Evolutionary conservation across 2,113 vertebrate species (phyloP).

Genomic region (Lycaon pictus): DNA sequence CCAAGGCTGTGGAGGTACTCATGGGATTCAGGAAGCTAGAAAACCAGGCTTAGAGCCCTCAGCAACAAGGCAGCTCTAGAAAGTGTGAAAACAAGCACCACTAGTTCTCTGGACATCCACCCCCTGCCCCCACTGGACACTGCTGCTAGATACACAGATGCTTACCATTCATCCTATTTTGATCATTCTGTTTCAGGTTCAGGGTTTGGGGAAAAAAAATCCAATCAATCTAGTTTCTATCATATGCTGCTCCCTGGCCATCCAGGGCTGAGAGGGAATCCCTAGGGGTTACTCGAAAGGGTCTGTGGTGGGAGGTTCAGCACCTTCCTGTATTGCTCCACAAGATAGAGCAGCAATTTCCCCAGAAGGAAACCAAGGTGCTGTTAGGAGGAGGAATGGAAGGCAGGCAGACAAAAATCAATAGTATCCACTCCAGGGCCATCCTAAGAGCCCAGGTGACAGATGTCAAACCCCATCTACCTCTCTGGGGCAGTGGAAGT

Average conservation of each 20-base stretch:
- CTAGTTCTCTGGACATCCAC: background rate
- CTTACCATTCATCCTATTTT: background rate
- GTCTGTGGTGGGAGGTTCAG: background rate
- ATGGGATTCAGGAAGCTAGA: background rate
- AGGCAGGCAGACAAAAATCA: background rate
- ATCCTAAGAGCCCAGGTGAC: background rate
- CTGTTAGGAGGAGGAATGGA: background rate
- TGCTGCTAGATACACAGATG: fast-evolving
- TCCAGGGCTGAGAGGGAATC: background rate
- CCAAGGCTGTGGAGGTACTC: background rate
- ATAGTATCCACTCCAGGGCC: no score
- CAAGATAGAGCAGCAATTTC: background rate
- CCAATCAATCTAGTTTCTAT: background rate
- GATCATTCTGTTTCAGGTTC: background rate
- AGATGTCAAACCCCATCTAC: background rate
- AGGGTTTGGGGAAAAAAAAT: background rate
- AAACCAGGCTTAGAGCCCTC: background rate
- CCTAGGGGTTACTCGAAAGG: background rate
- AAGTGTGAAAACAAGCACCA: background rate
- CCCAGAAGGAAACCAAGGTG: background rate
- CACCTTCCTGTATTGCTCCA: background rate
- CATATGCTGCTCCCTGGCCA: background rate
- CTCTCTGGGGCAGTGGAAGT: fast-evolving
- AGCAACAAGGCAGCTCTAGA: background rate
- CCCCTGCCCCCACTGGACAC: no score